Percentiles rank a stretch among this genome's conserved stretches.
Conservation (phyloP, 2,888 invertebrate species). For the Habroteleia sp. region DNA sequence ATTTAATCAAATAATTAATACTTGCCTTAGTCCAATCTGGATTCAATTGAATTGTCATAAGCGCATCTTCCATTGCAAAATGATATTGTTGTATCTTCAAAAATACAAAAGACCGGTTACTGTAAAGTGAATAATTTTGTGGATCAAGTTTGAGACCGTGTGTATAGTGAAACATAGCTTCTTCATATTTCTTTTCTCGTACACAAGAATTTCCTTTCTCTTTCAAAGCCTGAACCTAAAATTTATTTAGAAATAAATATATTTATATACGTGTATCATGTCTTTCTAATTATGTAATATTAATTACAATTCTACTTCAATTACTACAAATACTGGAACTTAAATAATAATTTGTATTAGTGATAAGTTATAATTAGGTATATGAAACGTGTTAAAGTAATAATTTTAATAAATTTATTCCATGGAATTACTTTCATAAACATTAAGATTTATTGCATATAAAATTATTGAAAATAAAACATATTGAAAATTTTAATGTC, state of each 20-base stretch:
- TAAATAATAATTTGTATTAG: too few species aligned
- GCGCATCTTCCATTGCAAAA: conserved; percentile 89
- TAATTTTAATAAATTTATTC: too few species aligned
- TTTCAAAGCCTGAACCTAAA: conserved; percentile 82
- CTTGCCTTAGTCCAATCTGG: conserved; percentile 90
- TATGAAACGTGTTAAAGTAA: too few species aligned
- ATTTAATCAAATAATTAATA: too few species aligned
- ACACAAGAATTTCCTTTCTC: conserved; percentile 89
- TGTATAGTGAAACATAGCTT: conserved; percentile 90
- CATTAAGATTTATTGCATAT: too few species aligned
- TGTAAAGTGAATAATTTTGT: conserved; percentile 87
- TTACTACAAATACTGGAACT: too few species aligned
- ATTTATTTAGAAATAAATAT: conserved; percentile 6
- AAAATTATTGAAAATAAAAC: too few species aligned
- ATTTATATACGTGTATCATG: neutral
- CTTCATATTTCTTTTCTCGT: conserved; percentile 87
- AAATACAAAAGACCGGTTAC: conserved; percentile 91
- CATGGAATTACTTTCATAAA: too few species aligned
- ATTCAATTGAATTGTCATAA: conserved; percentile 87
- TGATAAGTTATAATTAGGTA: too few species aligned
- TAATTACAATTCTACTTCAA: too few species aligned
- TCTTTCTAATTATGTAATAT: too few species aligned
- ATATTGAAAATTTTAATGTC: too few species aligned
- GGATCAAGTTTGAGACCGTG: conserved; percentile 89
- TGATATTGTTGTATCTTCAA: conserved; percentile 89